These are phyloP conservation scores for Urocyon cinereoargenteus DNA, from an alignment of 2,797 vertebrate species.

Conservation along the genomic window DNA sequence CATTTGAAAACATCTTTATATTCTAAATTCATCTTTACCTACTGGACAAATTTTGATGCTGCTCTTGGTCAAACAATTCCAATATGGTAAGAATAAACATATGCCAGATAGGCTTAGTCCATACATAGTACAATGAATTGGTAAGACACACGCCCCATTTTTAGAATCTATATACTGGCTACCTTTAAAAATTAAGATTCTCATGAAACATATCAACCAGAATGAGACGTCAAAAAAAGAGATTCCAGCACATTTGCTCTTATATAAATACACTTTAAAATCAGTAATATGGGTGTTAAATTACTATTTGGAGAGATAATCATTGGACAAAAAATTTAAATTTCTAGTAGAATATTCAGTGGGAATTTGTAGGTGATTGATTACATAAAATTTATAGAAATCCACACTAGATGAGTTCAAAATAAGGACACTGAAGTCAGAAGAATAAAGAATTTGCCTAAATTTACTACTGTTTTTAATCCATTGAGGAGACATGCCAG, in stretches of 20 bases:
- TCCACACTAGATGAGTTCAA: background rate
- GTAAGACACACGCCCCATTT: background rate
- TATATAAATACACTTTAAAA: background rate
- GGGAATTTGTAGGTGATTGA: background rate
- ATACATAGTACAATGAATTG: background rate
- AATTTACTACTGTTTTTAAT: background rate
- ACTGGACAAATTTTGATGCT: background rate
- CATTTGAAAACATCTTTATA: background rate
- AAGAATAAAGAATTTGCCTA: background rate
- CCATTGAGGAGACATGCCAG: background rate
- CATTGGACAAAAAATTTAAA: background rate
- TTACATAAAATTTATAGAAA: background rate
- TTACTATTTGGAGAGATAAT: background rate
- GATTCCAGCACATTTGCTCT: background rate
- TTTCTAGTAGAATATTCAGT: background rate
- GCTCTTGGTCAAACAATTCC: background rate
- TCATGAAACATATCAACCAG: background rate
- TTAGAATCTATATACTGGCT: background rate
- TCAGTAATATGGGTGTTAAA: background rate
- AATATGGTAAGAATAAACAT: background rate
- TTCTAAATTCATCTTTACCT: background rate
- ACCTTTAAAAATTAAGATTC: slow-evolving; percentile 9
- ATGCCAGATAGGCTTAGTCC: background rate
- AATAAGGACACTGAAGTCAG: background rate
- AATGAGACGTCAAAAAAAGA: background rate